Evolutionary conservation across 1,140 invertebrate species (phyloP), one percentile per base, ranked within the genome.

Genomic region (Antheraea mylitta): DNA sequence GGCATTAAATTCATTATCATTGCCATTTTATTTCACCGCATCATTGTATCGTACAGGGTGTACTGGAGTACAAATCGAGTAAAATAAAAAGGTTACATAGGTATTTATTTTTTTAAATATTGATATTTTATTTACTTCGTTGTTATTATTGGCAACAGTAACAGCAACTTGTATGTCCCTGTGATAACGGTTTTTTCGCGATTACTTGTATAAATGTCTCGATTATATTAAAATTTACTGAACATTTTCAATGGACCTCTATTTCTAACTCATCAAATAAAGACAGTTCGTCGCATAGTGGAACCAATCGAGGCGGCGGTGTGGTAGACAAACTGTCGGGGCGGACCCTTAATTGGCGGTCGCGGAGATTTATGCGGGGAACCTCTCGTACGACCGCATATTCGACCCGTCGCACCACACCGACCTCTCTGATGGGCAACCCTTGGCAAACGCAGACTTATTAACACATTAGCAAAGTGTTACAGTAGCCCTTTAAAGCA

Each of bases 291-390:
- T 81, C 77, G 74, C 59, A 42, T 76, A 67, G 81, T 74, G 82
- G 76, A 82, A 89, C 86, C 87, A 89, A 88, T 86, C 83, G 84
- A 82, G 83, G 81, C 80, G 83, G 81, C 80, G 79, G 76, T 79
- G 80, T 78, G 76, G 86, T 85, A 89, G 86, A 91, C 87, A 90
- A 90, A 91, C 85, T 91, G 87, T 89, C 86, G 88, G 81, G 82
- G 82, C 75, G 81, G 79, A 69, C 81, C n/a, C 83, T 86, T 91
- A 91, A 91, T 91, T 91, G 88, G 88, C 87, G 89, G 89, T 90
- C 86, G 82, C 78, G 36, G 81, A 91, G 89, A 91, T 91, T 91
- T 91, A 91, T 91, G 87, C 88, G 85, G 85, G 73, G 80, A 76
- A 73, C 77, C 83, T 80, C 73, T 83, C 65, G 42, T 68, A 69